These are phyloP conservation scores for Leptinotarsa haldemani DNA, from an alignment of 2,888 invertebrate species.

Conservation along the genomic window DNA sequence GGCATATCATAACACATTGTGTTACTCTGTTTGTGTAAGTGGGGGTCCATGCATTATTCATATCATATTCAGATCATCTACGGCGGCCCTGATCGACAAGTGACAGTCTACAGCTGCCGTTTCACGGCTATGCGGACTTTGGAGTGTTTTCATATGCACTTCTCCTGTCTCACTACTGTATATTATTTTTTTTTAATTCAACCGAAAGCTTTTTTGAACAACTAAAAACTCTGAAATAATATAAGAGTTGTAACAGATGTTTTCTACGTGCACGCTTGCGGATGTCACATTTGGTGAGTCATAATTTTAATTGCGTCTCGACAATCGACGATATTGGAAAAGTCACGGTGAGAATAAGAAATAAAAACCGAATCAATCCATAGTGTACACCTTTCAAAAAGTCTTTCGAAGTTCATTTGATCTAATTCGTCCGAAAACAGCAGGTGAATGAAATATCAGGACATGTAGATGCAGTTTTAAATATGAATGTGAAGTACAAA, in stretches of 20 bases:
- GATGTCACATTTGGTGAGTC: no score
- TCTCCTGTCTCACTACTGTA: conserved; percentile 44
- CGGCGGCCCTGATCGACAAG: conserved; percentile 64
- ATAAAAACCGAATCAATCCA: no score
- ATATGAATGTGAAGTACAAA: no score
- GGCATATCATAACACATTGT: conserved; percentile 63
- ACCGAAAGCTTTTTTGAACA: conserved; percentile 21
- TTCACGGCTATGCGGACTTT: conserved; percentile 61
- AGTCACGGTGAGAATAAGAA: no score
- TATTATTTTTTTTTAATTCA: conserved; percentile 41
- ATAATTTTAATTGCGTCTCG: no score
- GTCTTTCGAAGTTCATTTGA: no score
- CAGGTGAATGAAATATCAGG: no score
- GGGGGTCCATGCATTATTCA: conserved; percentile 63
- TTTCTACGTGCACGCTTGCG: background rate
- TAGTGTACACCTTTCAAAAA: no score
- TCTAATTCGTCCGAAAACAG: no score
- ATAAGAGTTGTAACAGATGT: conserved; percentile 34
- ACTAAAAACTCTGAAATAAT: conserved; percentile 36
- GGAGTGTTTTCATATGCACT: conserved; percentile 60
- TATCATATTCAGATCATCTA: conserved; percentile 62
- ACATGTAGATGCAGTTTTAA: no score
- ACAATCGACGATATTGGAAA: no score
- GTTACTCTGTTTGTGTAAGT: conserved; percentile 58
- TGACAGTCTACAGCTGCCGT: conserved; percentile 66